A percentile compares a stretch with the other conserved stretches of the same genome.
These are phyloP conservation scores for Heliconius himera DNA, from an alignment of 1,140 invertebrate genomes.

Conservation along the genomic window DNA sequence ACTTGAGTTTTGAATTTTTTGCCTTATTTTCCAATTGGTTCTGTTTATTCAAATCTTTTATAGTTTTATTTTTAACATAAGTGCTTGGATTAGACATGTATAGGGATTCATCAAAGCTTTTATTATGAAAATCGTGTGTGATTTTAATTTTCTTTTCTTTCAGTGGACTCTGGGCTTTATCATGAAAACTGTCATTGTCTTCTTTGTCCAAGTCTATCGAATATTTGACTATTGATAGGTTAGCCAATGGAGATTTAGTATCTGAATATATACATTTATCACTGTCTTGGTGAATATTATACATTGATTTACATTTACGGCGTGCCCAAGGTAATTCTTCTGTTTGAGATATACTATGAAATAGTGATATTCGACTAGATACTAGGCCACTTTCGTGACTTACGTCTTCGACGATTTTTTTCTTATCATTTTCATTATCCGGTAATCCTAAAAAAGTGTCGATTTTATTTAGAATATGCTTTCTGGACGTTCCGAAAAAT, in stretches of 20 bases:
- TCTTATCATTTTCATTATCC: slow-evolving; percentile 46
- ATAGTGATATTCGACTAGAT: slow-evolving; percentile 75
- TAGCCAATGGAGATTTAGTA: slow-evolving; percentile 26
- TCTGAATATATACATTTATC: slow-evolving; percentile 35
- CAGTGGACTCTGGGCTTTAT: slow-evolving; percentile 17
- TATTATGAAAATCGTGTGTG: slow-evolving; percentile 14
- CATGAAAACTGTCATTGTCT: not conserved
- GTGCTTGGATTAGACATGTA: slow-evolving; percentile 22
- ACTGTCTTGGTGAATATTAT: slow-evolving; percentile 52
- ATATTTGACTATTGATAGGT: not conserved
- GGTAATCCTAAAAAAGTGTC: slow-evolving; percentile 71
- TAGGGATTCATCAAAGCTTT: slow-evolving; percentile 31
- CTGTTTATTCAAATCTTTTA: slow-evolving; percentile 42
- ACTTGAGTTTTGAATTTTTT: slow-evolving; percentile 47
- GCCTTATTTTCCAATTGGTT: slow-evolving; percentile 30
- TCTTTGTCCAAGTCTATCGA: slow-evolving; percentile 1
- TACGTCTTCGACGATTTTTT: slow-evolving; percentile 40
- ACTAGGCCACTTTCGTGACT: slow-evolving; percentile 69
- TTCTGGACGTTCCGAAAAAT: slow-evolving; percentile 74
- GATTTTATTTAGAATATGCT: slow-evolving; percentile 75
- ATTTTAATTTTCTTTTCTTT: slow-evolving; percentile 31
- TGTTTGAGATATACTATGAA: slow-evolving; percentile 66
- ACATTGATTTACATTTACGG: slow-evolving; percentile 59
- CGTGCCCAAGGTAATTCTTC: slow-evolving; percentile 56
- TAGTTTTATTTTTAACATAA: slow-evolving; percentile 40